Base-by-base conservation (phyloP, 2,797 vertebrate species). In the Macrochelys suwanniensis region DNA sequence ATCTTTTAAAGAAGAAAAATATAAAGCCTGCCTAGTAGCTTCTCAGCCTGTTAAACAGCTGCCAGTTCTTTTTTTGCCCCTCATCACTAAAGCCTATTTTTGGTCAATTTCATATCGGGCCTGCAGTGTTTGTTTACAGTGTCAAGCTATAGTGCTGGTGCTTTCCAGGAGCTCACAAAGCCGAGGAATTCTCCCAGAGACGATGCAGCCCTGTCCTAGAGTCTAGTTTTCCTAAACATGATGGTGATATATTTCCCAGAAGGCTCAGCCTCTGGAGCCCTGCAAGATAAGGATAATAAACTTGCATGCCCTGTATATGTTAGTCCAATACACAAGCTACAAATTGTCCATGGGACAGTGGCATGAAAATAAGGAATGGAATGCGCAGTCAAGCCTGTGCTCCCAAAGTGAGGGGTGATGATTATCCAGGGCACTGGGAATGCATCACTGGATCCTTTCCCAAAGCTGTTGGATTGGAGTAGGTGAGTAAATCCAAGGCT, bases 41-140 rank as follows among this genome's bases (percentile, higher is more conserved):
- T 78, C 4, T 37, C 37, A 0, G 0, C 3, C 3, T 25, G 45
- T 68, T 80, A 80, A 51, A 77, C 26, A n/a, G 8, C 0, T 1
- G 42, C 37, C 1, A 4, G 37, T 37, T 54, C 51, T 80, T 47
- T 26, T 74, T 80, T 26, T 76, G 65, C 25, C 33, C 47, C 25
- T 59, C 16, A 28, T 83, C 80, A 53, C 19, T 11, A 17, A 15
- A 77, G 4, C 17, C 78, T 74, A 31, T 61, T 93, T 49, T 49
- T 54, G 82, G 47, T 57, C 50, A 7, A 0, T 8, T 13, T n/a
- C 12, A 53, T 17, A 3, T 65, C 3, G 47, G 37, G 33, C 42
- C 26, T 5, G n/a, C 1, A 1, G 37, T 23, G 28, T 84, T 87
- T 19, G 11, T 54, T 42, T 31, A 31, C 50, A 49, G 3, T 9